Base-by-base conservation (phyloP, 1,140 invertebrate genomes). In the Solen grandis region DNA sequence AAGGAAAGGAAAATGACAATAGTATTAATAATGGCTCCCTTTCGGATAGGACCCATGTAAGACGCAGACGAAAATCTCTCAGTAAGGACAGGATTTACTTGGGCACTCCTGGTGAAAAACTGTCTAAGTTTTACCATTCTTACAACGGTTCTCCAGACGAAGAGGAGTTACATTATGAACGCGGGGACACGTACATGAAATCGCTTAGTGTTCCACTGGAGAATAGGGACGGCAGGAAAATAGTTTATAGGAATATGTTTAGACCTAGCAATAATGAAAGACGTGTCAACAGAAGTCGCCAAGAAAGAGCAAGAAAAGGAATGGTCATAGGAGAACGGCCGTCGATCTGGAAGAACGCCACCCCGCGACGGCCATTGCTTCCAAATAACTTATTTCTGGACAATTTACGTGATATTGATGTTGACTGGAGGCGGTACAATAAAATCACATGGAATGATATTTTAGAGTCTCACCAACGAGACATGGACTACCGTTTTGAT, bases 401-500 rank as follows among this genome's bases (percentile, higher is more conserved):
- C 46, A 78, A 78, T 60, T 60, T 78, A 69, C 75, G 75, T 33
- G 41, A 78, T 19, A 31, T 59, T 31, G 5, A 52, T 8, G 22
- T 78, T 29, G 75, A 78, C 27, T 78, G 63, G 62, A 35, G 75
- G 22, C 33, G 69, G 50, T 78, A 59, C 22, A 27, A 69, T 25
- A 69, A 35, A 0, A 65, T 78, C 14, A 78, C 63, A 27, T 78
- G 75, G 75, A 78, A 60, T 68, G 75, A 78, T 69, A 69, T 78
- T 60, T 38, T 78, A 19, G 75, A 57, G 50, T 78, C 75, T 33
- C 65, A 78, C 36, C 14, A 66, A 46, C 52, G 66, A 36, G 75
- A 78, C 33, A 62, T 78, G 14, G 54, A 60, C 2, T n/a, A n/a
- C 29, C n/a, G 35, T 1, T 19, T 31, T 16, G 63, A 31, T 29